phyloP scores from a whole-genome alignment of 2,888 invertebrate species.

The Pseudoips prasinana region DNA sequence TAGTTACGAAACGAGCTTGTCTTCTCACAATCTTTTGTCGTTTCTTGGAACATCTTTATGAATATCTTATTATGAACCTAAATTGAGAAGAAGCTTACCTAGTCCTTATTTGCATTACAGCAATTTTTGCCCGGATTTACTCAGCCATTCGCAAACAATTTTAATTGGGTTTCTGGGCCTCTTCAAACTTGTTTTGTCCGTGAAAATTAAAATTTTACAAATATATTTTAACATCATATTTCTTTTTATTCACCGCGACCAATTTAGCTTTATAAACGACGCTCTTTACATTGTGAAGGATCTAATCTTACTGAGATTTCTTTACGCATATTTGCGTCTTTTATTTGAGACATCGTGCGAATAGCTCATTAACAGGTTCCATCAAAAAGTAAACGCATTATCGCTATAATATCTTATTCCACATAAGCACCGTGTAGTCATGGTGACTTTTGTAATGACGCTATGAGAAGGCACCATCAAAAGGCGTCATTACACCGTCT shows the following conservation, averaged over 20 bases:
- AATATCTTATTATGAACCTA: slow-evolving; percentile 74
- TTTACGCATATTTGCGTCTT: slow-evolving; percentile 12
- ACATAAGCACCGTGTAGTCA: slow-evolving; percentile 50
- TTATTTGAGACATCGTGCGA: slow-evolving; percentile 20
- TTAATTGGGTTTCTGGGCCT: slow-evolving; percentile 74
- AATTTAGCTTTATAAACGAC: slow-evolving; percentile 14
- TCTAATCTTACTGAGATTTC: slow-evolving; percentile 18
- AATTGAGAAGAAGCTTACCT: slow-evolving; percentile 73
- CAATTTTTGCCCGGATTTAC: slow-evolving; percentile 68
- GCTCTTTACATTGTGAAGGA: slow-evolving; percentile 10
- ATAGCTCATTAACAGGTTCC: slow-evolving; percentile 37
- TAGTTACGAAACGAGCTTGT: slow-evolving; percentile 47
- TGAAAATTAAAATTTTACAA: slow-evolving; percentile 48
- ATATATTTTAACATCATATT: slow-evolving; percentile 27
- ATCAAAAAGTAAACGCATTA: slow-evolving; percentile 52
- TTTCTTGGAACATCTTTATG: slow-evolving; percentile 65
- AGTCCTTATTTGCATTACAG: slow-evolving; percentile 68
- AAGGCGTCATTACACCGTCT: slow-evolving; percentile 65
- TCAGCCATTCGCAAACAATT: slow-evolving; percentile 74
- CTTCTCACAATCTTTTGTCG: slow-evolving; percentile 56
- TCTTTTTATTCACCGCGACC: slow-evolving; percentile 16
- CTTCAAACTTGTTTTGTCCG: slow-evolving; percentile 61
- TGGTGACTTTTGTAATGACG: slow-evolving; percentile 68
- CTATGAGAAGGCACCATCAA: slow-evolving; percentile 55
- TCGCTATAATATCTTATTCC: slow-evolving; percentile 58